Conservation (phyloP, 2,797 vertebrate genomes). For the Helicolenus hilgendorfi region DNA sequence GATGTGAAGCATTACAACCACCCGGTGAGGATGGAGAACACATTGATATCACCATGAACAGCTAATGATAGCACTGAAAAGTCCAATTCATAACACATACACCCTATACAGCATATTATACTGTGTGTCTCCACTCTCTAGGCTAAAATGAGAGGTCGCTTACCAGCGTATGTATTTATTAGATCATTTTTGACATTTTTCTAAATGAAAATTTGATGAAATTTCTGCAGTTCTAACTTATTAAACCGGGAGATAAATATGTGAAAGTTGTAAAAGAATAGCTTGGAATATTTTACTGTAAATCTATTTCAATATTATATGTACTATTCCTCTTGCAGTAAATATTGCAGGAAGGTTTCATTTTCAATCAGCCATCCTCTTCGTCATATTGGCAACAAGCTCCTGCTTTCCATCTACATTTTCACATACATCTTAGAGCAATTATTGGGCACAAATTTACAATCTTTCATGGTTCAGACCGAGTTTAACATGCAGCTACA, state of each 20-base stretch:
- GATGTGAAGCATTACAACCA: no score
- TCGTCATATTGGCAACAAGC: not conserved
- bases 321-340: not conserved
- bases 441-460: not conserved
- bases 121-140: not conserved
- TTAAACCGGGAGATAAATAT: not conserved
- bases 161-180: not conserved
- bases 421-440: slow-evolving; percentile 14
- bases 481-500: not conserved
- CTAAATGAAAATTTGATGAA: not conserved
- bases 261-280: not conserved
- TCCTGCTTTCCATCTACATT: slow-evolving; percentile 1
- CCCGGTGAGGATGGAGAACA: no score
- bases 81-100: no score
- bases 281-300: not conserved
- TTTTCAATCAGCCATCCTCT: not conserved
- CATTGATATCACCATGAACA: no score
- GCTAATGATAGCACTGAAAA: no score
- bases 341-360: not conserved
- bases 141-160: not conserved
- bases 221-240: not conserved
- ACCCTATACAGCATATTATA: no score
- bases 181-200: not conserved
- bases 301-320: not conserved
- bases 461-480: not conserved